Base-by-base conservation (phyloP, 2,797 vertebrate genomes). In the Pteropus rufus region DNA sequence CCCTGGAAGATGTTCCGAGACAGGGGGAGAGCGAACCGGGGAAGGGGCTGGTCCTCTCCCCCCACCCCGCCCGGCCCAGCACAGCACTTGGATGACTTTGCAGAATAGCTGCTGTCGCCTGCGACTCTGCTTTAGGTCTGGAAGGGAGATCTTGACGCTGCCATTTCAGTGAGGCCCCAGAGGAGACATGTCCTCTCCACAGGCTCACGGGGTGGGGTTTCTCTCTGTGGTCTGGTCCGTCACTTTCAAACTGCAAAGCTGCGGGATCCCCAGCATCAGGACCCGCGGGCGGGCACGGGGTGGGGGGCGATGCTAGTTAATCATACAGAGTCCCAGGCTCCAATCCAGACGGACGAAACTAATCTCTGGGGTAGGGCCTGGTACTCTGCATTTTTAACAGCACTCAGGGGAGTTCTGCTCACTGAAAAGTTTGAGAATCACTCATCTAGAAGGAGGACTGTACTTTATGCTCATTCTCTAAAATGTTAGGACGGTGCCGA, bases 1-100 rank as follows among this genome's bases (percentile, higher is more conserved):
- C 44, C 41, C 14, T 31, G 46, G 79, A 70, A 64, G 62, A 54
- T 41, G 34, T 24, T 62, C 29, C 0, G 15, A 67, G 75, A 65
- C 12, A 3, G 18, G 0, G 12, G 70, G 21, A 11, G 44, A 60
- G 58, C 11, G 29, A 14, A 31, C 29, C 29, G 12, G 60, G 26
- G 1, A 21, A 19, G 64, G 64, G 64, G n/a, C 64, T 67, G n/a
- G 18, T 18, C 64, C n/a, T 46, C 9, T 62, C 34, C 46, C 58
- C 19, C 11, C 46, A 14, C 46, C 46, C 1, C 44, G 2, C 46
- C 11, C 3, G 79, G 69, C 58, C 82, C 36, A 2, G 67, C 92
- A 29, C 77, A 26, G 12, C 89, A 0, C 34, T 41, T 24, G 18
- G 44, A 89, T 91, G 97, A 97, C 93, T 95, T 65, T 65, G 89